phyloP scores from a whole-genome alignment of 1,140 invertebrate genomes.

The Drosophila serrata region DNA sequence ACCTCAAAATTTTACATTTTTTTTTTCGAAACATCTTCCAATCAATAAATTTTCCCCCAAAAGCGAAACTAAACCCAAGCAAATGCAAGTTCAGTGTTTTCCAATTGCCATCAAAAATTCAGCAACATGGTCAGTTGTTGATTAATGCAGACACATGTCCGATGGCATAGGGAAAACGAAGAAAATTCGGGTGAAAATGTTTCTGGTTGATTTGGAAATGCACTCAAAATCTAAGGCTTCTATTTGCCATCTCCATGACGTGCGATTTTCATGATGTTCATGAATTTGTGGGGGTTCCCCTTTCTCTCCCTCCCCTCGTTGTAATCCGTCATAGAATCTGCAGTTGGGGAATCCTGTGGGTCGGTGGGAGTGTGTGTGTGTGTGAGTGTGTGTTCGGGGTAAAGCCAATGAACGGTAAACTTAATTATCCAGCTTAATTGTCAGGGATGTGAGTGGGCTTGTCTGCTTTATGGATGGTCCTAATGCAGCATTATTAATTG shows the following conservation, averaged over 20 bases:
- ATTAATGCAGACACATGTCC: constrained; percentile 60
- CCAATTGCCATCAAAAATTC: constrained; percentile 34
- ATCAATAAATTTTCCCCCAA: not conserved
- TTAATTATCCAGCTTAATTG: constrained; percentile 84
- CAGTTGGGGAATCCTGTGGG: not conserved
- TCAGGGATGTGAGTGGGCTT: constrained; percentile 54
- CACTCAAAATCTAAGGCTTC: constrained; percentile 53
- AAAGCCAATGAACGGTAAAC: constrained; percentile 84
- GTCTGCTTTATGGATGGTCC: constrained; percentile 72
- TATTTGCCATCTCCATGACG: constrained; percentile 37
- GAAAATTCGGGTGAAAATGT: constrained; percentile 36
- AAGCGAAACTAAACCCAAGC: not conserved
- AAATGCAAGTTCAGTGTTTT: constrained; percentile 24
- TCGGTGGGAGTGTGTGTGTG: not conserved
- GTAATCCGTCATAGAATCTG: constrained; percentile 44
- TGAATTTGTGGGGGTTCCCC: constrained; percentile 6
- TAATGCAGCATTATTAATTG: constrained; percentile 85
- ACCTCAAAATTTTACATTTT: not conserved
- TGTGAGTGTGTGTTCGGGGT: constrained; percentile 12
- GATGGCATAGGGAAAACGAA: constrained; percentile 18
- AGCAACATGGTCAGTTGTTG: constrained; percentile 36
- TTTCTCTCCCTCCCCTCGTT: not conserved
- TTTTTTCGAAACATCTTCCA: not conserved
- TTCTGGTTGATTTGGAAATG: constrained; percentile 55
- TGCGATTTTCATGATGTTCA: constrained; percentile 35